phyloP scores from a whole-genome alignment of 2,888 invertebrate species.

The Kryphioiulus occultus region DNA sequence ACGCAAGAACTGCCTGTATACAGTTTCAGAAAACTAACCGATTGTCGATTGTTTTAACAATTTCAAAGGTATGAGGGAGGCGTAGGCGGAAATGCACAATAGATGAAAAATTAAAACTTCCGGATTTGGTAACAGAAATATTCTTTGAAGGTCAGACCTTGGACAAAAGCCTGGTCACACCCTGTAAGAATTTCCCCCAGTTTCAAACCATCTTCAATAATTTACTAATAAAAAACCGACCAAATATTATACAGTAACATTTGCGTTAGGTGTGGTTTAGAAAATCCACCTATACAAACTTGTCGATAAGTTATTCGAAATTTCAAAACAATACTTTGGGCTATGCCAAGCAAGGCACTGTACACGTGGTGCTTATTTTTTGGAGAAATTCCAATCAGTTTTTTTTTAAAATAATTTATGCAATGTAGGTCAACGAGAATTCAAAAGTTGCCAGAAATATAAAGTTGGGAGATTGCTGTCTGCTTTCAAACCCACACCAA shows the following conservation, averaged over 20 bases:
- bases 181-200: not conserved
- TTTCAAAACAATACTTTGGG: not conserved
- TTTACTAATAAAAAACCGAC: not conserved
- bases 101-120: not conserved
- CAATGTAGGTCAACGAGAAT: not conserved
- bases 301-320: not conserved
- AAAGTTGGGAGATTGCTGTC: not conserved
- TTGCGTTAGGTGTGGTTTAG: not conserved
- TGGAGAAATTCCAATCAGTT: not conserved
- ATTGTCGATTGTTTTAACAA: slow-evolving; percentile 13
- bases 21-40: not conserved
- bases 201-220: not conserved
- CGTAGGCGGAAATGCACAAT: slow-evolving; percentile 29
- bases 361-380: not conserved
- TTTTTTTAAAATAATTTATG: not conserved
- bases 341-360: not conserved
- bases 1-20: not conserved
- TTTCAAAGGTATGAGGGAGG: not conserved
- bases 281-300: not conserved
- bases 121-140: slow-evolving; percentile 2
- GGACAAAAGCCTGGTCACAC: not conserved
- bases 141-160: not conserved
- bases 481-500: not conserved
- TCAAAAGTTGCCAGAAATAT: not conserved
- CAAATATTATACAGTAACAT: not conserved